Evolutionary conservation across 2,113 vertebrate genomes (phyloP), one percentile per base, ranked within the genome.

Genomic region (Hylia prasina): DNA sequence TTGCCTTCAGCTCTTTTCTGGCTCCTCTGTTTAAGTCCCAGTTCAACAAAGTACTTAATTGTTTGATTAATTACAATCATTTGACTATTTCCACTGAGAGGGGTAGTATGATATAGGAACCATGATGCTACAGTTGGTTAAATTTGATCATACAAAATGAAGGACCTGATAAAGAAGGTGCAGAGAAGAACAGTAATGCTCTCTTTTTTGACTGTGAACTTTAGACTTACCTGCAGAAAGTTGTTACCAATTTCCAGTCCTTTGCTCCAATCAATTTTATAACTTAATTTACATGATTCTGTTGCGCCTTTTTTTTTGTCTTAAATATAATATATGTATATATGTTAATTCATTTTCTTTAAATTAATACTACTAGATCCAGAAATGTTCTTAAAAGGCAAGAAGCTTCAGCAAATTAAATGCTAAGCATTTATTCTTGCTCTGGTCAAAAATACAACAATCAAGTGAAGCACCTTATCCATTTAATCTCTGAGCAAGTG

Each of bases 31-130:
- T 90, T 54, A 90, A 86, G 21, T 88, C 76, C 13, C 82, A 86
- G 45, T 80, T 83, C 60, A 60, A 83, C 72, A 78, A 83, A 95
- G 64, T 73, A 81, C 40, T 90, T 93, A 90, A 86, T 87, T 81
- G 60, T 87, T 82, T 65, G 53, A 75, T 91, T 94, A 92, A 88
- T 94, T 95, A 63, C 65, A 89, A 78, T 68, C 15, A 90, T 50
- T 82, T 90, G 9, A 68, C 24, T 90, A 40, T 61, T 83, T 94
- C 80, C 31, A 81, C 25, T 42, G 60, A 25, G 68, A 89, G 31
- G 16, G 83, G 37, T 35, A 61, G 10, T 66, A 68, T 80, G 42
- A 40, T 72, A 77, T 3, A 64, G 80, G 60, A 75, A 75, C 48
- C 60, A 18, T 56, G 56, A 57, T 61, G 45, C 9, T 68, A n/a